phyloP scores from a whole-genome alignment of 2,797 vertebrate genomes.

The Melanotaenia parkinsoni region DNA sequence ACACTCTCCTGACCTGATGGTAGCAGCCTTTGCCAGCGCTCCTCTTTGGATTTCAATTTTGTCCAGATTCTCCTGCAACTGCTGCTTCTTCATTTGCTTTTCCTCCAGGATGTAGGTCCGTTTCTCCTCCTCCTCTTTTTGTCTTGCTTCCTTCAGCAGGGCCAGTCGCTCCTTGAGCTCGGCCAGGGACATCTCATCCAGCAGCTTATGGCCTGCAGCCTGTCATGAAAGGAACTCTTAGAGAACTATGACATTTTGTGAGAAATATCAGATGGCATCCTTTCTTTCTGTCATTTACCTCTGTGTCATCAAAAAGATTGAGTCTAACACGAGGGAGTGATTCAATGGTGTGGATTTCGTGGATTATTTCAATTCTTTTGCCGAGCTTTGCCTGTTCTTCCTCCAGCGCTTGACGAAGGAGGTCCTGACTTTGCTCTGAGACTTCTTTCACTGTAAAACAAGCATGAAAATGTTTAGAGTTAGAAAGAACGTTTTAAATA shows the following conservation, averaged over 20 bases:
- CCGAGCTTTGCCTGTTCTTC: conserved; percentile 83
- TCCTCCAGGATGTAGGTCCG: conserved; percentile 85
- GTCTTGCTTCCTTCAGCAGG: conserved; percentile 82
- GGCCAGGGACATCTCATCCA: conserved; percentile 92
- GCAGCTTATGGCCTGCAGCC: conserved; percentile 87
- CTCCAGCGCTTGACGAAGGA: conserved; percentile 83
- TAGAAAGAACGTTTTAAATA: background rate
- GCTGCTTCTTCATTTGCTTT: conserved; percentile 85
- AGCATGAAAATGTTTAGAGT: conserved; percentile 23
- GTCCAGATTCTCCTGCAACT: conserved; percentile 84
- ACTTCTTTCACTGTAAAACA: conserved; percentile 88
- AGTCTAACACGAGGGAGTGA: conserved; percentile 75
- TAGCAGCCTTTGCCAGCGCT: conserved; percentile 77
- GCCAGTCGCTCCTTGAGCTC: conserved; percentile 89
- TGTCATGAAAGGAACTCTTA: conserved; percentile 49
- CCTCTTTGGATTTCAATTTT: conserved; percentile 83
- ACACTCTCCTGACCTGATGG: conserved; percentile 80
- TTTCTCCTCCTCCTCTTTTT: conserved; percentile 82
- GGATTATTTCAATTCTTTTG: conserved; percentile 83
- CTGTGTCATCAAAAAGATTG: conserved; percentile 87
- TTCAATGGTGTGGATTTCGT: conserved; percentile 86
- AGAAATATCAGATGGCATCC: background rate
- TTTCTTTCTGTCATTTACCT: conserved; percentile 77
- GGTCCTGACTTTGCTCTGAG: conserved; percentile 83
- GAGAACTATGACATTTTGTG: background rate